Evolutionary conservation across 2,888 invertebrate species (phyloP), one percentile per base, ranked within the genome.

Genomic region (Scaeva pyrastri): DNA sequence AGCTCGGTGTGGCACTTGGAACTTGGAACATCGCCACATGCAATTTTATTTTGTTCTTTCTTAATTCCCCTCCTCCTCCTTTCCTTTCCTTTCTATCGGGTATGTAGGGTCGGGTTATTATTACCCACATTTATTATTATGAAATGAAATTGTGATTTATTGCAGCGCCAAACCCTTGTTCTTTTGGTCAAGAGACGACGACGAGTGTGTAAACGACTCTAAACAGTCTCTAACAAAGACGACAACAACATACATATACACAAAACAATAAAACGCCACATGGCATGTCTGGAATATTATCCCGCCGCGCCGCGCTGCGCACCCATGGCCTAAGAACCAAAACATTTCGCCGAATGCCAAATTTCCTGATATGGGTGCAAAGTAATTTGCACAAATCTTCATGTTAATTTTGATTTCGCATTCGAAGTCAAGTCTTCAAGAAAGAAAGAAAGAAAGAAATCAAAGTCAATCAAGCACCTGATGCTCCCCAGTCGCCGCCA

Each of bases 131-230:
- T 86, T 73, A 72, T 86, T 81, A 75, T 83, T 80, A 58, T 60
- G 72, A 83, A 86, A 86, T 81, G 82, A 78, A 86, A 87, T 75
- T 79, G 87, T 87, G 87, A 87, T 87, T 87, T 83, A 87, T 87
- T 87, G 83, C 83, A 79, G 83, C 60, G 78, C 79, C 78, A 79
- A 74, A 77, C 86, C 86, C 86, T 78, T 86, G 77, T 86, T 78
- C 43, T 62, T 71, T 41, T 55, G 45, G 60, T 14, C 52, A 72
- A 68, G 41, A 73, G 19, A 62, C 60, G 70, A 52, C 19, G 14
- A 48, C n/a, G 23, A 62, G 2, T 31, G 8, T 31, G 8, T 31
- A 31, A 11, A 36, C 11, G 39, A 58, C 19, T n/a, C 16, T 14
- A 7, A 11, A 16, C 16, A n/a, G n/a, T n/a, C n/a, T n/a, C n/a